Evolutionary conservation across 2,113 vertebrate genomes (phyloP).

Genomic region (Rafetus swinhoei): DNA sequence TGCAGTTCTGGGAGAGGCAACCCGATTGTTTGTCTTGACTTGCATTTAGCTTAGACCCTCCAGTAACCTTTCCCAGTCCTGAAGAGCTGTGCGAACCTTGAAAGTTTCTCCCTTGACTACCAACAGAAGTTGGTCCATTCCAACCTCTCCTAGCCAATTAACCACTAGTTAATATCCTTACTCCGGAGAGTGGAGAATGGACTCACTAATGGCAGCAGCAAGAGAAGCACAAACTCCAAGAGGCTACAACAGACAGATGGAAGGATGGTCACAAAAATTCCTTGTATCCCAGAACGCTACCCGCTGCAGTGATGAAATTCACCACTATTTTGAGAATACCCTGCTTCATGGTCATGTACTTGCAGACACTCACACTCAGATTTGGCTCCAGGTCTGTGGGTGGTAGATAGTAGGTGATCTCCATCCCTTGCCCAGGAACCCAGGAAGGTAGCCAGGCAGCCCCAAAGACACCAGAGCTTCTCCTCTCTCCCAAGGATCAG

Average conservation of each 20-base stretch:
- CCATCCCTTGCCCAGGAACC: background rate
- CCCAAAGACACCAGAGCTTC: background rate
- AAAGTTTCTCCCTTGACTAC: background rate
- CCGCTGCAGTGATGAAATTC: background rate
- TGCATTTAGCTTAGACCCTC: background rate
- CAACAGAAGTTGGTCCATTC: background rate
- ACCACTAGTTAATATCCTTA: no score
- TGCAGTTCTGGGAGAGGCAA: no score
- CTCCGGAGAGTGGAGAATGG: background rate
- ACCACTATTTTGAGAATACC: background rate
- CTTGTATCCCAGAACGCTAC: background rate
- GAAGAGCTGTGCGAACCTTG: background rate
- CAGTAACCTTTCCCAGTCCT: background rate
- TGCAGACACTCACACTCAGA: background rate
- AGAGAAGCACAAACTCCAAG: background rate
- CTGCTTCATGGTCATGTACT: background rate
- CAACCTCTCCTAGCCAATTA: no score
- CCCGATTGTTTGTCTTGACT: background rate
- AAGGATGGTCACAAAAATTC: background rate
- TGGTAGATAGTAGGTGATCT: fast-evolving
- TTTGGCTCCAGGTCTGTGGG: background rate
- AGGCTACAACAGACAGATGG: background rate
- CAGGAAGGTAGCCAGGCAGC: background rate
- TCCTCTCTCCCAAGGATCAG: background rate
- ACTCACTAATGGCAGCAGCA: background rate